A percentile compares a stretch with the other conserved stretches of the same genome.
phyloP scores from a whole-genome alignment of 2,113 vertebrate species.

The Columba janthina region DNA sequence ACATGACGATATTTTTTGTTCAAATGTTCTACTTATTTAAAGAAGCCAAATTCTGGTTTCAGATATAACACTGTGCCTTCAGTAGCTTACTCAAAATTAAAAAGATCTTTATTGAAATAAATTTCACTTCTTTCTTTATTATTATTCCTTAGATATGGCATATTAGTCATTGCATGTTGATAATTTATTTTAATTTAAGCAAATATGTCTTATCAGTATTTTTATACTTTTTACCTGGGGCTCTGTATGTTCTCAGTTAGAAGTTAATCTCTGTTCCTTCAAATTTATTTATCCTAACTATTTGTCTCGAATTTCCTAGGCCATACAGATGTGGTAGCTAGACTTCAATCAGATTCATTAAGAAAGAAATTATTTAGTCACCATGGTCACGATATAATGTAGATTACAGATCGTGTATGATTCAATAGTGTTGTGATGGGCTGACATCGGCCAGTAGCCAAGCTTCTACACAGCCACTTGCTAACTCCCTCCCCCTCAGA shows the following conservation, averaged over 20 bases:
- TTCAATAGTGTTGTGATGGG: neutral
- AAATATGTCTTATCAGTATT: neutral
- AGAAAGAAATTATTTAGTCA: neutral
- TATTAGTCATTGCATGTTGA: neutral
- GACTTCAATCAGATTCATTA: neutral
- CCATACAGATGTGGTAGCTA: neutral
- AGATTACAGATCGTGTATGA: neutral
- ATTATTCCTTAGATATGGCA: neutral
- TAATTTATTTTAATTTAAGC: neutral
- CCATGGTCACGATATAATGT: neutral
- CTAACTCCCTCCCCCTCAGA: fast-evolving
- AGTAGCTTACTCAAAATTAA: neutral
- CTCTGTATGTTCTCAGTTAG: neutral
- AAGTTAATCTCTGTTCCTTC: neutral
- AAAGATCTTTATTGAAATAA: neutral
- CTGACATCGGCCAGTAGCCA: fast-evolving
- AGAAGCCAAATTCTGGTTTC: neutral
- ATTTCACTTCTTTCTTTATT: neutral
- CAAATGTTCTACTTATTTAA: neutral
- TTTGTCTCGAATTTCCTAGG: neutral
- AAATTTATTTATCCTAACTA: neutral
- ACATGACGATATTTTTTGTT: neutral
- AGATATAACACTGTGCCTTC: neutral
- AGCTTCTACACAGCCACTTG: neutral
- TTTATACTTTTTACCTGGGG: neutral